Base-by-base conservation (phyloP, 2,888 invertebrate species). In the Drosophila colorata region DNA sequence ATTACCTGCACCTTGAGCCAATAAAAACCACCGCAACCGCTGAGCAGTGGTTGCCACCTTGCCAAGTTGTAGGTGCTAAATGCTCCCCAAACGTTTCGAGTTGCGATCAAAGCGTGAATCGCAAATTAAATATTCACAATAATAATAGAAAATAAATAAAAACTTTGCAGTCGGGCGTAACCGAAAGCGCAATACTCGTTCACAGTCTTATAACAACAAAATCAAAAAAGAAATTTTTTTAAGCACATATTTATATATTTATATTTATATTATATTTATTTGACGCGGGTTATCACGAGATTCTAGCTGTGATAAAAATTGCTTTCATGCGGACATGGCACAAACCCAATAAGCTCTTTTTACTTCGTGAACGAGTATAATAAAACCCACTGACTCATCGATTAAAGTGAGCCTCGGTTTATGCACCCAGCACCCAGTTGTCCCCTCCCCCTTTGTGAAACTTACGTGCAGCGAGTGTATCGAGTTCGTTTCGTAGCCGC, bases 401-500 rank as follows among this genome's bases (percentile, higher is more conserved):
- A 55, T 35, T 31, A 28, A 33, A 58, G n/a, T 16, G 47, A 33
- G 43, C 44, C 58, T 43, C 57, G 16, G 47, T 9, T 16, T 5
- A 28, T n/a, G 20, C 33, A 16, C 20, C 25, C 9, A 28, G 28
- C 33, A 13, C 33, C 16, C 40, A n/a, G 1, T 5, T 28, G 1
- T 1, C 20, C 4, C 0, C 13, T 16, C 33, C n/a, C 33, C 25
- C 1, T 8, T 28, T 11, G 11, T 33, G 4, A 13, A 33, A 77
- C 83, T 82, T 85, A 92, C 92, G 89, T 92, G 92, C 66, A 92
- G 78, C 80, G 81, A 82, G 55, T 92, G 90, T 84, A 92, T 90
- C 67, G 92, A 92, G 75, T 92, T 92, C 92, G 95, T 95, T 91
- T 98, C 97, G 91, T 97, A 98, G 80, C 98, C 98, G 56, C 98